phyloP scores from a whole-genome alignment of 2,113 vertebrate species.

The Tetrax tetrax region DNA sequence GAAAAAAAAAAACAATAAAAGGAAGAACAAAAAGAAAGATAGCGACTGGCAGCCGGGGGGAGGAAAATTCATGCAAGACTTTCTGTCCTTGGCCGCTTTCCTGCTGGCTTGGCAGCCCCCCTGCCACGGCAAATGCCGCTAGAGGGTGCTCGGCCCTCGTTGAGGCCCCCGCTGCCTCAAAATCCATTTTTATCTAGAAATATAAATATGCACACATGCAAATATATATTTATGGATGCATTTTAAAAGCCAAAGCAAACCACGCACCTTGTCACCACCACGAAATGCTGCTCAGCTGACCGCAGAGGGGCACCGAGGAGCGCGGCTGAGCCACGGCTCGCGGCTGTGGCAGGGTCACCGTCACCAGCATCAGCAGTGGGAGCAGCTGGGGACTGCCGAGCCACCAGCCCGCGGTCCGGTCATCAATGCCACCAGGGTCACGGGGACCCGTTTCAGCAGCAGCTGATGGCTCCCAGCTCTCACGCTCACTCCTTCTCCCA shows the following conservation, averaged over 20 bases:
- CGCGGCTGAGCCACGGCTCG: rapidly evolving
- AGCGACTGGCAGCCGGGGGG: not conserved
- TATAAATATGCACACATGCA: not conserved
- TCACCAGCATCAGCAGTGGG: rapidly evolving
- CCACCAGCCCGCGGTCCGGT: not conserved
- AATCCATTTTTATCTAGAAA: not conserved
- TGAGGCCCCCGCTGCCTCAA: not conserved
- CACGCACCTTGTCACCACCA: rapidly evolving
- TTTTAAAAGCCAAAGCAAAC: not conserved
- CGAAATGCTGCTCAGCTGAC: not conserved
- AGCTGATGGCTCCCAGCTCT: not conserved
- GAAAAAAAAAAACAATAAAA: not conserved
- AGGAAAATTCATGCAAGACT: not conserved
- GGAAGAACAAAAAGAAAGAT: not conserved
- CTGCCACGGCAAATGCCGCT: not conserved
- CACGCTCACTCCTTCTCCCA: not conserved
- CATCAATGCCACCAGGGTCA: not conserved
- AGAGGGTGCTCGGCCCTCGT: conserved; percentile 72
- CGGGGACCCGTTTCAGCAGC: not conserved
- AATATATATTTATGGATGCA: not conserved
- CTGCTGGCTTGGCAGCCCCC: not conserved
- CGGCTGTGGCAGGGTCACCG: not conserved
- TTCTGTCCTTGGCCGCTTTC: conserved; percentile 26
- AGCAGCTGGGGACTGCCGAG: not conserved
- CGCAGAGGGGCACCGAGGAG: rapidly evolving